These are phyloP conservation scores for Sarotherodon lohbergeri DNA, from an alignment of 2,113 vertebrate genomes.

Conservation along the genomic window DNA sequence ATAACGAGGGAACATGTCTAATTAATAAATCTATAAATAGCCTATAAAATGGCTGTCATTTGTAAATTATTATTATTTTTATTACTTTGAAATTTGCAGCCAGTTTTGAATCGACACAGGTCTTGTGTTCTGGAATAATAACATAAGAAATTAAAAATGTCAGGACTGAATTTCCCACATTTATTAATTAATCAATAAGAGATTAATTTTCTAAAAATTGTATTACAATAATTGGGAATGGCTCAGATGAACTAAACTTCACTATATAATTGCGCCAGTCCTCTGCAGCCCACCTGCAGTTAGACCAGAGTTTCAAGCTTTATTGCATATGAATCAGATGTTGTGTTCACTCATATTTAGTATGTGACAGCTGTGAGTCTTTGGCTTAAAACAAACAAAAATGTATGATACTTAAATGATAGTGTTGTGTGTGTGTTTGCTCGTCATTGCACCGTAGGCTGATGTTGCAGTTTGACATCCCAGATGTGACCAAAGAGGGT, in stretches of 20 bases:
- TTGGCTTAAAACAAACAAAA: not conserved
- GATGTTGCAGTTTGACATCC: conserved; percentile 90
- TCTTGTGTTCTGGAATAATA: no score
- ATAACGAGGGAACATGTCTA: not conserved
- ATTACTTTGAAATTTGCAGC: no score
- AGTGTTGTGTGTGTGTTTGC: not conserved
- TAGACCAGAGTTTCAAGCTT: not conserved
- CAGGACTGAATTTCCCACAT: no score
- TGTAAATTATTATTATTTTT: not conserved
- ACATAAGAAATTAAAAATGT: no score
- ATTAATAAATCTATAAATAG: not conserved
- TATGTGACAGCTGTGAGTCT: not conserved
- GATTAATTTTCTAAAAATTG: no score
- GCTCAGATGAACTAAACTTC: no score
- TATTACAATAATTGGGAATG: no score
- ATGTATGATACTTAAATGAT: not conserved
- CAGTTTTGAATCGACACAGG: no score
- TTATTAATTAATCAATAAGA: no score
- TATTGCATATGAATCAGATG: not conserved
- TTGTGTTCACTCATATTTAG: not conserved
- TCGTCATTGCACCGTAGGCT: conserved; percentile 67
- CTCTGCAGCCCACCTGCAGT: no score
- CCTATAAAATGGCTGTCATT: not conserved
- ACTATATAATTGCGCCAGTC: no score
- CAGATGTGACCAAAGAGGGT: conserved; percentile 86